Evolutionary conservation across 2,113 vertebrate species (phyloP).

Genomic region (Python bivittatus): DNA sequence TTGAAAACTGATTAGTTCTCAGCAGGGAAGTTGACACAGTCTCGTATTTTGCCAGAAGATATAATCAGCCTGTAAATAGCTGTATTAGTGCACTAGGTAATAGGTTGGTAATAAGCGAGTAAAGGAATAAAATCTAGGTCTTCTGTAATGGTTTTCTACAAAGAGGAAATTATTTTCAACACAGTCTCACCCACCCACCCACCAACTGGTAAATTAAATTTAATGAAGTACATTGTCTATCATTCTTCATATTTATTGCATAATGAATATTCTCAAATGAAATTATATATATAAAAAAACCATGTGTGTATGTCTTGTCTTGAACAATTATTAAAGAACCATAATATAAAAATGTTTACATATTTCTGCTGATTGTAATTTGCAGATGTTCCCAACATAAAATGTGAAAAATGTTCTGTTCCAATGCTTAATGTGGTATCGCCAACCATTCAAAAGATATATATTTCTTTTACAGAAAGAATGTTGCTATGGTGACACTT

Average conservation of each 20-base stretch:
- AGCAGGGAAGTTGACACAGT: slow-evolving; percentile 84
- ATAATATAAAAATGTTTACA: slow-evolving; percentile 71
- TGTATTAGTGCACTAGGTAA: slow-evolving; percentile 77
- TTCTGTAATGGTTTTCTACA: slow-evolving; percentile 53
- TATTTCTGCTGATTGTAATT: slow-evolving; percentile 67
- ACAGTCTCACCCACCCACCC: slow-evolving; percentile 15
- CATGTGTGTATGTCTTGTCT: slow-evolving; percentile 65
- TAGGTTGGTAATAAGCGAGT: slow-evolving; percentile 66
- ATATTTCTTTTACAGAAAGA: slow-evolving; percentile 73
- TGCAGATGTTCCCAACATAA: slow-evolving; percentile 78
- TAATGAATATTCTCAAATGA: slow-evolving; percentile 66
- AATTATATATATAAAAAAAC: slow-evolving; percentile 64
- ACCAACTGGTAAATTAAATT: slow-evolving; percentile 53
- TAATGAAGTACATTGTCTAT: slow-evolving; percentile 62
- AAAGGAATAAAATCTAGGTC: slow-evolving; percentile 54
- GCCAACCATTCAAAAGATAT: slow-evolving; percentile 74
- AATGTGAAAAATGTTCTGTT: slow-evolving; percentile 75
- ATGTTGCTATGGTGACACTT: slow-evolving; percentile 77
- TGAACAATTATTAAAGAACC: slow-evolving; percentile 68
- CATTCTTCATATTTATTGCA: slow-evolving; percentile 49
- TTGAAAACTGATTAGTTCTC: slow-evolving; percentile 98
- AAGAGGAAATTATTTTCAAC: slow-evolving; percentile 48
- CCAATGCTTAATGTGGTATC: slow-evolving; percentile 72
- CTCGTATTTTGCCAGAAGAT: slow-evolving; percentile 89
- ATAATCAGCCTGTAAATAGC: slow-evolving; percentile 92